Evolutionary conservation across 2,113 vertebrate genomes (phyloP), one percentile per base, ranked within the genome.

Genomic region (Macaca nemestrina): DNA sequence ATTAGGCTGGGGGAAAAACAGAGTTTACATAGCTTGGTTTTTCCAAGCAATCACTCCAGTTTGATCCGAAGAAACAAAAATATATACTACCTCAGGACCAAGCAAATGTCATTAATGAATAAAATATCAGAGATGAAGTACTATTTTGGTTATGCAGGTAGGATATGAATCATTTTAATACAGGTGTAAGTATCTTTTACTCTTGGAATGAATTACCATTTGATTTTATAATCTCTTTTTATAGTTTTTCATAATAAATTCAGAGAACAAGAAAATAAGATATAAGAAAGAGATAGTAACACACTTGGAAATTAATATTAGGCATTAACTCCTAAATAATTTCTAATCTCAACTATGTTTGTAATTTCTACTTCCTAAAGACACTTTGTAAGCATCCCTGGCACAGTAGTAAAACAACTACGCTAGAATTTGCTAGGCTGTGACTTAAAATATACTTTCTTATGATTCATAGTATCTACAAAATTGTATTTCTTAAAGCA

Each of bases 401-500:
- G n/a, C 25, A 68, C 16, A 64, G 32, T 50, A 55, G 55, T 55
- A 81, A 50, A 59, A 45, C 27, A 14, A 91, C 1, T 57, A 8
- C 38, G n/a, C 35, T 35, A 90, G 88, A 93, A 88, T 76, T 79
- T 90, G 48, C 55, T 90, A 89, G 32, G 18, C 13, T 20, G 1
- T 79, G 14, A 73, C 81, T 94, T 95, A 95, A 84, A 90, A 88
- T 57, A 50, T 30, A 3, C 25, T 84, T 97, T 80, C 20, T 80
- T 94, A 80, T 79, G 4, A 95, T 32, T 92, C 75, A 83, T 48
- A 88, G 16, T 59, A 75, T 78, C 61, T 81, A 72, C 30, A 86
- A 93, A 82, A 80, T 30, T 73, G 35, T 17, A 73, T 75, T 17
- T 92, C 13, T 78, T 80, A 83, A 89, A 79, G 67, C n/a, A 87